phyloP scores from a whole-genome alignment of 2,888 invertebrate genomes.

The Ariolimax columbianus region DNA sequence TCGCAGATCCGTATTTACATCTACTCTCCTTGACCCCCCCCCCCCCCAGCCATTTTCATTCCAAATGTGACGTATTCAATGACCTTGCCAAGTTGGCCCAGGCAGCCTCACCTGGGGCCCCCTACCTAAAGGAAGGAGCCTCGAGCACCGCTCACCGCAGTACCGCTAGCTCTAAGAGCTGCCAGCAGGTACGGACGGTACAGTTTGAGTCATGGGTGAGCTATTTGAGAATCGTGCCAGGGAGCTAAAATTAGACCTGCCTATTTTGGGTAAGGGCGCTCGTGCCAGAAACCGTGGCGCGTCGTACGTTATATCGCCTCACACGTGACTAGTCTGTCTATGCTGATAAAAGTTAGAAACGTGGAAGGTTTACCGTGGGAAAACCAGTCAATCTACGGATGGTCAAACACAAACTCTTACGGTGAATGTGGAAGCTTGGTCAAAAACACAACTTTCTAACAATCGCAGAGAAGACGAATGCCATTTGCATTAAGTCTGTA shows the following conservation, averaged over 20 bases:
- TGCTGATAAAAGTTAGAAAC: no score
- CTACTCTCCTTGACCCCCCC: not conserved
- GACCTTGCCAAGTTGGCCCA: constrained; percentile 3
- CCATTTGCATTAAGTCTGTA: no score
- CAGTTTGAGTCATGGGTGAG: constrained; percentile 46
- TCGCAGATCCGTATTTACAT: not conserved
- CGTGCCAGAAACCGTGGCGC: constrained; percentile 30
- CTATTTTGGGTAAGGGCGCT: constrained; percentile 47
- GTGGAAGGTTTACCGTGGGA: not conserved
- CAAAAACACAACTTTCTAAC: no score
- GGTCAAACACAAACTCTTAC: not conserved
- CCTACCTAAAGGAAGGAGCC: constrained; percentile 16
- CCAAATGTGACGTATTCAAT: not conserved
- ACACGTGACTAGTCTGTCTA: not conserved
- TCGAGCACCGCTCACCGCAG: not conserved
- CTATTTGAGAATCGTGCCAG: constrained; percentile 42
- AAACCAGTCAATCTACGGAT: not conserved
- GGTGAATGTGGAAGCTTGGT: no score
- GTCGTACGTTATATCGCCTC: not conserved
- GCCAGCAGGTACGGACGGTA: constrained; percentile 19
- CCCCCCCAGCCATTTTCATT: not conserved
- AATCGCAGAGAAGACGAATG: no score
- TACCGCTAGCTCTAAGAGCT: not conserved
- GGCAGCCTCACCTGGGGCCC: constrained; percentile 13
- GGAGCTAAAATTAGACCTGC: constrained; percentile 39